These are phyloP conservation scores for Lepidochrysops patricia DNA, from an alignment of 2,888 invertebrate species.

Conservation along the genomic window DNA sequence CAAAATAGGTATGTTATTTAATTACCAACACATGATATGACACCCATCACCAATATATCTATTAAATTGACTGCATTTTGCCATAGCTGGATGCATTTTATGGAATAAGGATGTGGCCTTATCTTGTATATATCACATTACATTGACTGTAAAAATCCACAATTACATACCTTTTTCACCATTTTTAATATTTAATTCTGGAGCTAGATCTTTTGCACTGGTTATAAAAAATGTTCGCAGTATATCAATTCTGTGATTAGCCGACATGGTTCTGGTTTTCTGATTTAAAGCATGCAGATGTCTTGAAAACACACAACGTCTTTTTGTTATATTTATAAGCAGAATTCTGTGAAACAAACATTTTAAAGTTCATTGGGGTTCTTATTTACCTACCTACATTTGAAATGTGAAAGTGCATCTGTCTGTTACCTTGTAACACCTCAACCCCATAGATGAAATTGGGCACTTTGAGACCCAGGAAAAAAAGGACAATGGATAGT, in stretches of 20 bases:
- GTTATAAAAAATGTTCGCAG: conserved; percentile 84
- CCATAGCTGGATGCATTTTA: too few species aligned
- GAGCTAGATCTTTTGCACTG: conserved; percentile 70
- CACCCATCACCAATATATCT: too few species aligned
- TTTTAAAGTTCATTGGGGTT: too few species aligned
- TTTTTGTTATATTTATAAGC: conserved; percentile 76
- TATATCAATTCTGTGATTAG: conserved; percentile 81
- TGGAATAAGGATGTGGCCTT: too few species aligned
- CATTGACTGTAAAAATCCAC: too few species aligned
- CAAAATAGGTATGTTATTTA: neutral
- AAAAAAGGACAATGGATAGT: too few species aligned
- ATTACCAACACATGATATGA: conserved; percentile 19
- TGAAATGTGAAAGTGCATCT: too few species aligned
- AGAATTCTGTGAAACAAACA: conserved; percentile 68
- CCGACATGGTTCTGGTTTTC: conserved; percentile 75
- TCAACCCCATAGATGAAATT: neutral
- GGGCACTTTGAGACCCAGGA: too few species aligned
- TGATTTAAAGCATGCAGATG: conserved; percentile 74
- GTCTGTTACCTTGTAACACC: too few species aligned
- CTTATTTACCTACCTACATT: too few species aligned
- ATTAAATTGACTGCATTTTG: too few species aligned
- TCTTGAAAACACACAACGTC: conserved; percentile 81
- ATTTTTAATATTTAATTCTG: conserved; percentile 39
- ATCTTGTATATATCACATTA: too few species aligned
- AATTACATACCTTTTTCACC: conserved; percentile 35